phyloP scores from a whole-genome alignment of 2,888 invertebrate species.

The Zaprionus lineosus region DNA sequence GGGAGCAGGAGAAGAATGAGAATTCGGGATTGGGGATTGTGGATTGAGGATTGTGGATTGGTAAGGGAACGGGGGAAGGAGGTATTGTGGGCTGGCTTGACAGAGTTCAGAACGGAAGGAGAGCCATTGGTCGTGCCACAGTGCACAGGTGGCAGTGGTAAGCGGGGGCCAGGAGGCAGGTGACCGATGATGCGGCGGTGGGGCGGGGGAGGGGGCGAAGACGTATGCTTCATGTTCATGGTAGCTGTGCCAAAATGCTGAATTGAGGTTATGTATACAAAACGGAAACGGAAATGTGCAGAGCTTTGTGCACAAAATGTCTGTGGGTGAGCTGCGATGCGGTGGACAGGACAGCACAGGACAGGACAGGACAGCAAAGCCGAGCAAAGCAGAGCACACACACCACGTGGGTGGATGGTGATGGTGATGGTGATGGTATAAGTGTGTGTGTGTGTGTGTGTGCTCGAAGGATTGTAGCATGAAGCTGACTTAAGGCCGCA shows the following conservation, averaged over 20 bases:
- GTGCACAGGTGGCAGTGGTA: background rate
- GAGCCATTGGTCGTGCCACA: background rate
- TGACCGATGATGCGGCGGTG: background rate
- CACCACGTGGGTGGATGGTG: background rate
- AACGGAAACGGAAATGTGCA: conserved; percentile 79
- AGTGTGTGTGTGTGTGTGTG: conserved; percentile 4
- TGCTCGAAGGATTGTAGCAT: conserved; percentile 42
- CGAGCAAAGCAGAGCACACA: no score
- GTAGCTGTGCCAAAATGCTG: conserved; percentile 68
- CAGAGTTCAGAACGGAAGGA: conserved; percentile 32
- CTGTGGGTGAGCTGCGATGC: conserved; percentile 34
- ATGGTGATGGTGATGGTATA: background rate
- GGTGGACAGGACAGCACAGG: conserved; percentile 20
- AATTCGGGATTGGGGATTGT: background rate
- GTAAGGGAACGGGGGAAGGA: background rate
- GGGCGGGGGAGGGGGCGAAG: background rate
- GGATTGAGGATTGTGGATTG: no score
- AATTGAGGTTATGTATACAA: conserved; percentile 80
- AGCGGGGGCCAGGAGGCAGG: conserved; percentile 15
- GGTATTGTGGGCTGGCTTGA: conserved; percentile 34
- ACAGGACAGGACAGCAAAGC: background rate
- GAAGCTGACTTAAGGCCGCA: conserved; percentile 65
- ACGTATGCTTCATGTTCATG: conserved; percentile 49
- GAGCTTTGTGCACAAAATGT: conserved; percentile 76
- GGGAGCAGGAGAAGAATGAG: background rate